Evolutionary conservation across 1,140 invertebrate species (phyloP), one percentile per base, ranked within the genome.

Genomic region (Venturia canescens): DNA sequence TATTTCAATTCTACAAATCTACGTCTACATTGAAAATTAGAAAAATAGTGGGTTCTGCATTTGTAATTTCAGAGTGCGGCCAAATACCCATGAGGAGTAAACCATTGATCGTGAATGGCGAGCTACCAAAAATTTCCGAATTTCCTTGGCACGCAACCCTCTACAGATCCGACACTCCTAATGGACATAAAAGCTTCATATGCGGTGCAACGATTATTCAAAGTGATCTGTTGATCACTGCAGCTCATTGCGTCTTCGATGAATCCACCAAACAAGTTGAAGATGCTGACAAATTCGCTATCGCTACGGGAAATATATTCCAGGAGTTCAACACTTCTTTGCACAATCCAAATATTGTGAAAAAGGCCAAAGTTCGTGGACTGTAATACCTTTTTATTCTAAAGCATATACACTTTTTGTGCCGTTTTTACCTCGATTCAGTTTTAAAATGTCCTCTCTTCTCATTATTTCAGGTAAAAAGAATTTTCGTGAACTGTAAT

Each of bases 81-180:
- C 21, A 83, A 34, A 60, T 74, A 11, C 48, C 84, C 13, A 3
- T 79, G 21, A 63, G 57, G 13, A n/a, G 5, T 16, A 82, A 1
- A 72, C 86, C 90, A 6, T 75, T 89, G 0, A 86, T 91, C 34
- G 83, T 89, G 4, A 84, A 89, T 50, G 90, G 89, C 38, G 50
- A 21, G 1, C 0, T 0, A 4, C 83, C 90, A 5, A 83, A 85
- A 6, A 81, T 90, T n/a, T 83, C 78, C 0, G 88, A 91, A 29
- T 91, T 92, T 71, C 90, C 90, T 3, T 92, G 91, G 91, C 90
- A 92, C 29, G 90, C 87, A 6, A 89, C 90, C 18, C 60, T 92
- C 6, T 92, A 92, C 23, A 83, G 31, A 74, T 23, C 74, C 1
- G 71, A 82, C 1, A 16, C 0, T 44, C 15, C 50, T 9, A 1